Conservation (phyloP, 2,113 vertebrate species). For the Ptyas mucosa region DNA sequence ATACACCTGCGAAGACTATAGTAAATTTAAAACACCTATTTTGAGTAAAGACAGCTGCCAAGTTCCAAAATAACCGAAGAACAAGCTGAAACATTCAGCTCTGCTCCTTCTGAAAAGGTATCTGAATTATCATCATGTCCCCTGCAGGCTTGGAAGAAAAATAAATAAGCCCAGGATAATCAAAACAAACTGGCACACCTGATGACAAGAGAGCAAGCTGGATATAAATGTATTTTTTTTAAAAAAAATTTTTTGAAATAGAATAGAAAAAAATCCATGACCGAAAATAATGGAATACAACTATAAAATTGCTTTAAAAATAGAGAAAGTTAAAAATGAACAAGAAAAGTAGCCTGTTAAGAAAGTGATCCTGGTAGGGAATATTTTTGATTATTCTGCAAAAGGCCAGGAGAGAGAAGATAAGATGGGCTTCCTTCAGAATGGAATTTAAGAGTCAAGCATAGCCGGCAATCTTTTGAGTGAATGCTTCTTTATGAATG, state of each 20-base stretch:
- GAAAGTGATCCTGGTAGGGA: neutral
- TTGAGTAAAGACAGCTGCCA: neutral
- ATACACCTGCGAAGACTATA: neutral
- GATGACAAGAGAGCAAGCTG: neutral
- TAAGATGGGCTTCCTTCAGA: neutral
- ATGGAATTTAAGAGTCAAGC: neutral
- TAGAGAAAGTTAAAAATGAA: neutral
- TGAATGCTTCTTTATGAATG: neutral
- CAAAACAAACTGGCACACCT: neutral
- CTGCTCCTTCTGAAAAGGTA: neutral
- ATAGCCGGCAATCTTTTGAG: neutral
- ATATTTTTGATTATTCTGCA: neutral
- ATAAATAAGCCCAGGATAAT: neutral
- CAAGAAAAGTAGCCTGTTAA: neutral
- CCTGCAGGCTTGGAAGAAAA: neutral
- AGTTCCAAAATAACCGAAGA: neutral
- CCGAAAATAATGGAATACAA: neutral
- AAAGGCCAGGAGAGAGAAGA: neutral
- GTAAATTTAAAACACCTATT: neutral
- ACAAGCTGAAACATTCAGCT: neutral
- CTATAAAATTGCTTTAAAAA: neutral
- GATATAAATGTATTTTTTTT: neutral
- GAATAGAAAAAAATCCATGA: neutral
- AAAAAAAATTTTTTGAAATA: neutral
- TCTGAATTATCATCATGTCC: neutral